Evolutionary conservation across 2,888 invertebrate genomes (phyloP), one percentile per base, ranked within the genome.

Genomic region (Griposia aprilina): DNA sequence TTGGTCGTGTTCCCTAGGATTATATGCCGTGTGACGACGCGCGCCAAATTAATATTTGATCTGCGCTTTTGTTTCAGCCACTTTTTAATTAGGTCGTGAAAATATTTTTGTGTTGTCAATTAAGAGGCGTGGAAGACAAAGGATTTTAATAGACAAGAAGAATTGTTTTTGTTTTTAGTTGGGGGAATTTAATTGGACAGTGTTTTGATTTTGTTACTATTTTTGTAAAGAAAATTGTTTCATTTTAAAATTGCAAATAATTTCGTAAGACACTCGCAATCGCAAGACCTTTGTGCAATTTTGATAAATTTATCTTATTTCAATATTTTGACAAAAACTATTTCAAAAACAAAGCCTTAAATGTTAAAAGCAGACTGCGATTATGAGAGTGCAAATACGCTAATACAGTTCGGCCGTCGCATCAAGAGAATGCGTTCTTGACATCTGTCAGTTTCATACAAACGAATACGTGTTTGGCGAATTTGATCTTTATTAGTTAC

Each of bases 1-100:
- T 87, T 88, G 85, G 77, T 74, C 77, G 71, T 78, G 78, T 82
- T 76, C 75, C 60, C 60, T 17, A 73, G 87, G 84, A 79, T 87
- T 69, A 80, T 50, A 63, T 20, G 69, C n/a, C 26, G 68, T 11
- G 20, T 1, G n/a, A 30, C 26, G 36, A 57, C 76, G 65, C 48
- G 55, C 26, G 11, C 62, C 69, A 78, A 87, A 87, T 85, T 81
- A 87, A 81, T 75, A 78, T 78, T 85, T 80, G 60, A 74, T 86
- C 52, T 84, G 52, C 52, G 84, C 75, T 79, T 83, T 75, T 66
- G 66, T 80, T 66, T 60, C 2, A 63, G 23, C 41, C 23, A 23
- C 15, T 23, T 26, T 70, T 86, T 83, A 86, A 86, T 86, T 77
- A 77, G 15, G 55, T 30, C 45, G 45, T 76, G 26, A 30, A 65